Conservation (phyloP, 2,797 vertebrate species). For the Protonibea diacanthus region DNA sequence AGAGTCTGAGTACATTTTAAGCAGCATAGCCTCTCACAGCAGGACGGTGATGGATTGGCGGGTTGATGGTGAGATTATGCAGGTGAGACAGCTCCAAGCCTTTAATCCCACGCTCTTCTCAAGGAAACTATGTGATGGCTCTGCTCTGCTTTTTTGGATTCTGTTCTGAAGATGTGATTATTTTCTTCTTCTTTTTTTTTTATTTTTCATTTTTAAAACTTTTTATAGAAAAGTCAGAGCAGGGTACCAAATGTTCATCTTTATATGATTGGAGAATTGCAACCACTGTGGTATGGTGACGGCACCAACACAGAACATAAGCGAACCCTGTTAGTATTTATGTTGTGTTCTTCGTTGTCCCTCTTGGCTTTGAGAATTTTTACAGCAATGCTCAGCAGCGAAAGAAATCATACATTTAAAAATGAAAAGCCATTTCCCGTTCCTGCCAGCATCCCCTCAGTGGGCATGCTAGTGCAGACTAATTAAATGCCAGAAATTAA, state of each 20-base stretch:
- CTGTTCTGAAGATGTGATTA: conserved; percentile 44
- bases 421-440: conserved; percentile 34
- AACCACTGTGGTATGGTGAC: conserved; percentile 32
- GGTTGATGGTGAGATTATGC: conserved; percentile 73
- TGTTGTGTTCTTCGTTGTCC: conserved; percentile 38
- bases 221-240: conserved; percentile 51
- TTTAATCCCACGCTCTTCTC: conserved; percentile 74
- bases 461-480: conserved; percentile 50
- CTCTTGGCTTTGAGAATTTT: conserved; percentile 49
- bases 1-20: conserved; percentile 57
- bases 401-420: conserved; percentile 59
- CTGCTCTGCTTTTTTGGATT: conserved; percentile 43
- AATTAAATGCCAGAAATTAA: conserved; percentile 78
- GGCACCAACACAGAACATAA: conserved; percentile 42
- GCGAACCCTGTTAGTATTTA: conserved; percentile 49
- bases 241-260: conserved; percentile 39
- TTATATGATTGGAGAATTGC: conserved; percentile 31
- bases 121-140: conserved; percentile 52
- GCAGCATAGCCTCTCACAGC: conserved; percentile 36
- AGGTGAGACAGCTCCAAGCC: conserved; percentile 73
- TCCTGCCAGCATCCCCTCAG: conserved; percentile 54
- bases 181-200: conserved; percentile 22
- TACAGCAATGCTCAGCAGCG: conserved; percentile 36
- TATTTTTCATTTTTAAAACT: conserved; percentile 34
- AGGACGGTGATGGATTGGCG: conserved; percentile 70